Evolutionary conservation across 2,888 invertebrate genomes (phyloP).

Genomic region (Eupithecia centaureata): DNA sequence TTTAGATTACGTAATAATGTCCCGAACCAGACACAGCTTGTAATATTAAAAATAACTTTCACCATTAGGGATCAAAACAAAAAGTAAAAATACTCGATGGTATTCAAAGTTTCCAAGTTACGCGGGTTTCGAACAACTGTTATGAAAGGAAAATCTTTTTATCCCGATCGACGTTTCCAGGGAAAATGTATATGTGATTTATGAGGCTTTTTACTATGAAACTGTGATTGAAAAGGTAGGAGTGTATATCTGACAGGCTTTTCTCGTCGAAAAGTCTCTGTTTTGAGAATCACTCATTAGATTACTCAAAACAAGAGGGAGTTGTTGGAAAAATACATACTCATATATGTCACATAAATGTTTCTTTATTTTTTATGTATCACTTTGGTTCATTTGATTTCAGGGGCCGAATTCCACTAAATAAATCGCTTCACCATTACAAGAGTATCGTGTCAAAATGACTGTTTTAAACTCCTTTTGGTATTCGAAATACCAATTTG

Average conservation of each 20-base stretch:
- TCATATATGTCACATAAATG: neutral
- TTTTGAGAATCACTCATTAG: neutral
- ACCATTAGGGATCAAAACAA: conserved; percentile 50
- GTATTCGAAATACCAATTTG: no score
- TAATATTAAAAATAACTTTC: conserved; percentile 39
- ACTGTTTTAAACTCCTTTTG: no score
- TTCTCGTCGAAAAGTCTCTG: neutral
- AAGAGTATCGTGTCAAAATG: no score
- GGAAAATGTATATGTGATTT: conserved; percentile 70
- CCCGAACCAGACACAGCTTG: conserved; percentile 17
- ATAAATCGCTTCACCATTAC: no score
- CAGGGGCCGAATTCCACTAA: no score
- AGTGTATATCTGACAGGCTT: neutral
- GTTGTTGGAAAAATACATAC: neutral
- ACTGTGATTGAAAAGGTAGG: conserved; percentile 59
- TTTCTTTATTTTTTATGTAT: neutral
- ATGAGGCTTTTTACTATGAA: conserved; percentile 67
- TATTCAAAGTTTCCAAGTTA: conserved; percentile 62
- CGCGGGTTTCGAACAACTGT: conserved; percentile 64
- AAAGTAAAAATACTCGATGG: conserved; percentile 50
- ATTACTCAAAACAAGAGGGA: neutral
- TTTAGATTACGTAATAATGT: neutral
- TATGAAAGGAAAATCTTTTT: conserved; percentile 70
- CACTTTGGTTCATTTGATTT: neutral
- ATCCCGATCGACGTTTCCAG: conserved; percentile 59